Evolutionary conservation across 2,888 invertebrate species (phyloP), one percentile per base, ranked within the genome.

Genomic region (Patella pellucida): DNA sequence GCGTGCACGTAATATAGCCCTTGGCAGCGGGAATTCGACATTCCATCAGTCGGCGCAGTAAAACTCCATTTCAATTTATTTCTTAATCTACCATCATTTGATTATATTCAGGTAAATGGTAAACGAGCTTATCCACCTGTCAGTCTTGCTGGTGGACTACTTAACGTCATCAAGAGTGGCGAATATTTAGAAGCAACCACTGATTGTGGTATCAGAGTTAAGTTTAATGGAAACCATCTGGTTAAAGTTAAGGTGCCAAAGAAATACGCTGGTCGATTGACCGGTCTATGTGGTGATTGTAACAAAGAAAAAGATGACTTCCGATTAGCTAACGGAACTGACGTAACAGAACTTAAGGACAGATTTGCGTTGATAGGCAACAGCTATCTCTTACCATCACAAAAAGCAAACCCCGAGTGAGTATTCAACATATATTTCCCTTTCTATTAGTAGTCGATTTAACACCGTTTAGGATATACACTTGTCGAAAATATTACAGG

Each of bases 251-350:
- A 72, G 16, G 79, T 84, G 16, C 81, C 80, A 3, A 75, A 70
- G 12, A 72, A 75, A 71, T 80, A 76, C 69, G 23, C 68, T n/a
- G 69, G 74, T 15, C 73, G 56, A 12, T 52, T 85, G 78, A 76
- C 73, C 2, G 85, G 85, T 52, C 67, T 85, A 1, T 85, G 85
- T 71, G 85, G 85, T n/a, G 79, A 84, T 76, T 85, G 85, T 71
- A 82, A 85, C 71, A 82, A 82, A 0, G 69, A 68, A 12, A 73
- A 77, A 27, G 81, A 84, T 70, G 85, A 85, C 68, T 79, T 74
- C 62, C 68, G 73, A 15, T 80, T 80, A 9, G 78, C 75, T 54
- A 68, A 81, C 12, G 81, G 82, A 52, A 70, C 16, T 16, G 80
- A 82, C 31, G 82, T 81, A n/a, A 73, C 76, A 16, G 72, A 51